Conservation (phyloP, 2,888 invertebrate genomes). For the Phrixothrix hirtus region DNA sequence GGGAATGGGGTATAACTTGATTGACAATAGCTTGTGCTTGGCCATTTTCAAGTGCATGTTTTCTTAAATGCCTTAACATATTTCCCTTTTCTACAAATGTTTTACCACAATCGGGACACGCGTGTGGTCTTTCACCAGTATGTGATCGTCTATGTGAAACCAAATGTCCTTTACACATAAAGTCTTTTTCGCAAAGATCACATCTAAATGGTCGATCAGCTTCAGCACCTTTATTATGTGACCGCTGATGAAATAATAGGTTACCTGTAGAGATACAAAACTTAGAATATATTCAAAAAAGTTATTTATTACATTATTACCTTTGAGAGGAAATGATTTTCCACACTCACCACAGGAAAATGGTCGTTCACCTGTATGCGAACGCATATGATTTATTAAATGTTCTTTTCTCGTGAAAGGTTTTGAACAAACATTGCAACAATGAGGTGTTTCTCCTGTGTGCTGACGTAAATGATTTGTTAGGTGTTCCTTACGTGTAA, state of each 20-base stretch:
- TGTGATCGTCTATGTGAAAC: constrained; percentile 82
- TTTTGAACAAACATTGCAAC: constrained; percentile 74
- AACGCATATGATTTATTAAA: constrained; percentile 76
- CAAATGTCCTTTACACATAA: constrained; percentile 85
- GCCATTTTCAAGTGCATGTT: constrained; percentile 64
- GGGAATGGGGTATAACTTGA: constrained; percentile 44
- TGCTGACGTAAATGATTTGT: constrained; percentile 73
- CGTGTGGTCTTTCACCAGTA: constrained; percentile 65
- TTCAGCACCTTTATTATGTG: constrained; percentile 71
- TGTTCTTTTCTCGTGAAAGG: constrained; percentile 76
- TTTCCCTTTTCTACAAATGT: constrained; percentile 82
- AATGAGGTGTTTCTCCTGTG: constrained; percentile 71
- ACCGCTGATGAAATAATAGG: constrained; percentile 82
- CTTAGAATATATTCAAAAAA: not conserved
- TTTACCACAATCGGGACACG: constrained; percentile 74
- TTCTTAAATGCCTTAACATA: constrained; percentile 72
- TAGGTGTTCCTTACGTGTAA: constrained; percentile 73
- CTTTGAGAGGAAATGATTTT: constrained; percentile 83
- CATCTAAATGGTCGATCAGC: constrained; percentile 67
- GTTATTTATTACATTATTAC: constrained; percentile 42
- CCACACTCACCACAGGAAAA: constrained; percentile 85
- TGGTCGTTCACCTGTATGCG: constrained; percentile 79
- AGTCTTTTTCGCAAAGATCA: constrained; percentile 83
- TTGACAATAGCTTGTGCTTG: constrained; percentile 42
- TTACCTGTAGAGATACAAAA: constrained; percentile 65